Conservation (phyloP, 2,888 invertebrate genomes). For the Patella depressa region DNA sequence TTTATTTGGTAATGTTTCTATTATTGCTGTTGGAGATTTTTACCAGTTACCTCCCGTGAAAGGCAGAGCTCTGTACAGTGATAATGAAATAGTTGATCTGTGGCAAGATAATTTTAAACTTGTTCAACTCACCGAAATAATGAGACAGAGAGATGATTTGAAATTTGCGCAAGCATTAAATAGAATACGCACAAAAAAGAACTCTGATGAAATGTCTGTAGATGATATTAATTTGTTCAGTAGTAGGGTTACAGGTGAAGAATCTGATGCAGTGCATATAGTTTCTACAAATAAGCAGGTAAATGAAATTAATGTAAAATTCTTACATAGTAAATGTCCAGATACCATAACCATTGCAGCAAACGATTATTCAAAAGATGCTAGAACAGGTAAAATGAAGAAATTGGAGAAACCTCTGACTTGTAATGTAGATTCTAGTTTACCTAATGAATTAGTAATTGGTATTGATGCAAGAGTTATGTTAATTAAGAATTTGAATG, state of each 20-base stretch:
- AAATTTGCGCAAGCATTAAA: slow-evolving; percentile 28
- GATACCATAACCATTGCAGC: slow-evolving; percentile 24
- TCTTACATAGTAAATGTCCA: slow-evolving; percentile 10
- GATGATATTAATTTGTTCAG: slow-evolving; percentile 17
- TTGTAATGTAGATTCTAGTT: background rate
- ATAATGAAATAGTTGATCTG: slow-evolving; percentile 13
- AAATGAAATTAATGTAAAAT: slow-evolving; percentile 23
- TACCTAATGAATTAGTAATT: slow-evolving; percentile 10
- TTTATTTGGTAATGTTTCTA: slow-evolving; percentile 16
- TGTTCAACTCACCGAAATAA: slow-evolving; percentile 28
- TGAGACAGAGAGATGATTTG: slow-evolving; percentile 28
- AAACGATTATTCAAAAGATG: slow-evolving; percentile 25
- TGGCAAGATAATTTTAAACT: slow-evolving; percentile 31
- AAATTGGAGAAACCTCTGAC: background rate
- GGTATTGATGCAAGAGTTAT: slow-evolving; percentile 19
- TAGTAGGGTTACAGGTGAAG: slow-evolving; percentile 20
- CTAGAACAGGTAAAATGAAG: slow-evolving; percentile 25
- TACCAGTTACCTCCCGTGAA: slow-evolving; percentile 30
- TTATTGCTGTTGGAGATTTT: slow-evolving; percentile 19
- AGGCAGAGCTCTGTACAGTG: slow-evolving; percentile 8
- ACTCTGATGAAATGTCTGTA: slow-evolving; percentile 6
- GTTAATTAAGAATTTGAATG: background rate
- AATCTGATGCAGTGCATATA: slow-evolving; percentile 27
- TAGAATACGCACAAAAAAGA: slow-evolving; percentile 23
- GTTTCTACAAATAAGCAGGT: slow-evolving; percentile 31